Evolutionary conservation across 2,113 vertebrate species (phyloP).

Genomic region (Gymnarchus niloticus): DNA sequence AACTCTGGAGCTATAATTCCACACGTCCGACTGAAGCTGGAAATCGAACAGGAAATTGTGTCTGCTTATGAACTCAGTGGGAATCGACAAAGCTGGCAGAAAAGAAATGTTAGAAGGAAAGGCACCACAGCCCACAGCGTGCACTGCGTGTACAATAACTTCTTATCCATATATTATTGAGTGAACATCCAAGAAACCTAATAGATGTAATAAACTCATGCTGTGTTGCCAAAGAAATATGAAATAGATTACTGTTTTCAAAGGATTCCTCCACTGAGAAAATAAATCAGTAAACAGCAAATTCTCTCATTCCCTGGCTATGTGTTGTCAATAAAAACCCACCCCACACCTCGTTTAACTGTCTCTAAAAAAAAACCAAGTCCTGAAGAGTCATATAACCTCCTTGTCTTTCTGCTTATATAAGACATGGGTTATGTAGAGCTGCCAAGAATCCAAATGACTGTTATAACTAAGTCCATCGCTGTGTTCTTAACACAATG

Average conservation of each 20-base stretch:
- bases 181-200: background rate
- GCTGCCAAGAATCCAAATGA: background rate
- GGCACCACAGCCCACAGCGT: background rate
- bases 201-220: background rate
- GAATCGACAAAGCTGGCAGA: background rate
- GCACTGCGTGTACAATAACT: background rate
- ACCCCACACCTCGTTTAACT: background rate
- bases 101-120: background rate
- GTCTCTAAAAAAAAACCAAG: background rate
- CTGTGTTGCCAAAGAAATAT: background rate
- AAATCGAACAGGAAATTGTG: background rate
- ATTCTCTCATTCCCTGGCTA: background rate
- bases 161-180: background rate
- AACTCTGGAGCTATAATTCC: background rate
- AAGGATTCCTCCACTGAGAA: background rate
- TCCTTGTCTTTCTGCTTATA: background rate
- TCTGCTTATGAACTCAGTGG: background rate
- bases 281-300: background rate
- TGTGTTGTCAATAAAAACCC: background rate
- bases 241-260: background rate
- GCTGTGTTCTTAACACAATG: background rate
- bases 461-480: conserved; percentile 10
- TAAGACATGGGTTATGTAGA: background rate
- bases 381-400: background rate
- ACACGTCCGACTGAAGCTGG: background rate